Conservation (phyloP, 2,888 invertebrate species). For the Mellilla xanthometata region DNA sequence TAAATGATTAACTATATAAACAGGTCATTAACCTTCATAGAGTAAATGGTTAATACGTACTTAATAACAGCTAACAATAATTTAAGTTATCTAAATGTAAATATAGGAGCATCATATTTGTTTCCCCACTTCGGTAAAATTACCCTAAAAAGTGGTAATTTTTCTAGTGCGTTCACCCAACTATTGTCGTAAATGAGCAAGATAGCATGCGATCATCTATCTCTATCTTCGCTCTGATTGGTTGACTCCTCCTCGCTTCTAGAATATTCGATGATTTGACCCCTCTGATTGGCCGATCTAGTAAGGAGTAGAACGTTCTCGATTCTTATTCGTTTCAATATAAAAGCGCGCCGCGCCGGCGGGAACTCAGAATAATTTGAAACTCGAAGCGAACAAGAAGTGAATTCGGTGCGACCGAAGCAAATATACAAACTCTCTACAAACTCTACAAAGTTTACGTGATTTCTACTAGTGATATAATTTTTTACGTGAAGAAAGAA, state of each 20-base stretch:
- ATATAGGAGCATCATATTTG: too few species aligned
- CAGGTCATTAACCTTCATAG: too few species aligned
- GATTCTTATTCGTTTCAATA: conserved; percentile 49
- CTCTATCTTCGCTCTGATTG: conserved; percentile 42
- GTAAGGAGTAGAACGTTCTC: conserved; percentile 48
- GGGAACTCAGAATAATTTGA: conserved; percentile 61
- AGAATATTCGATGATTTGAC: conserved; percentile 42
- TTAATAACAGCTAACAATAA: too few species aligned
- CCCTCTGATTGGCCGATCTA: conserved; percentile 48
- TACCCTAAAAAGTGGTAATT: conserved; percentile 26
- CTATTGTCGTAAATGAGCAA: conserved; percentile 1
- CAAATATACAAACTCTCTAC: conserved; percentile 31
- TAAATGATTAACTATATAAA: too few species aligned
- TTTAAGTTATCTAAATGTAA: too few species aligned
- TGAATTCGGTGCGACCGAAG: conserved; percentile 51
- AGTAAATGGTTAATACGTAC: too few species aligned
- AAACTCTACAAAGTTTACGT: conserved; percentile 15
- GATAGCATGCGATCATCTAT: conserved; percentile 25
- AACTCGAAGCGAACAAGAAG: conserved; percentile 54
- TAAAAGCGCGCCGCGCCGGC: conserved; percentile 51
- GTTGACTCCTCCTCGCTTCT: conserved; percentile 36
- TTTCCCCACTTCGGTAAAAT: not conserved
- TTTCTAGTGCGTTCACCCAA: conserved; percentile 24
- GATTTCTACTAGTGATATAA: conserved; percentile 15
- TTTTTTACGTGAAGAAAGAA: conserved; percentile 20